Conservation (phyloP, 1,140 invertebrate species). For the Akabosia matsudoensis region DNA sequence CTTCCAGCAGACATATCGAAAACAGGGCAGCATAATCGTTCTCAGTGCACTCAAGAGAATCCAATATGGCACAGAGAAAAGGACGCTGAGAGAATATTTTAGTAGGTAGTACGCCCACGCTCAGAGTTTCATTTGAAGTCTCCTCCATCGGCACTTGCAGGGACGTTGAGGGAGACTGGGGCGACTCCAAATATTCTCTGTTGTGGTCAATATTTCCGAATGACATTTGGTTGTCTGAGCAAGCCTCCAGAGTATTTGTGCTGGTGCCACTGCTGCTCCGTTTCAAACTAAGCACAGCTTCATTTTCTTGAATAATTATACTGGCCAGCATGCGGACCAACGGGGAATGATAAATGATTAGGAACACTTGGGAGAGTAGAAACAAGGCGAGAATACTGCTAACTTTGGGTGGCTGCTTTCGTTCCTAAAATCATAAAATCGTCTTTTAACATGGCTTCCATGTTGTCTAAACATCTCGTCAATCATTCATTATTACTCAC, state of each 20-base stretch:
- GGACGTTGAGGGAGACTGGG: background rate
- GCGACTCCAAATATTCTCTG: background rate
- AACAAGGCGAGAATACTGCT: slow-evolving; percentile 88
- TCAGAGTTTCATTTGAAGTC: slow-evolving; percentile 3
- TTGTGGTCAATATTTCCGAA: background rate
- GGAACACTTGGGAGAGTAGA: slow-evolving; percentile 91
- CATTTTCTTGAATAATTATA: slow-evolving; percentile 73
- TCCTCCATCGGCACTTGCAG: background rate
- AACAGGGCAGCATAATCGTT: slow-evolving; percentile 94
- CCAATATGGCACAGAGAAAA: slow-evolving; percentile 83
- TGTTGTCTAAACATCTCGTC: background rate
- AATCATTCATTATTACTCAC: background rate
- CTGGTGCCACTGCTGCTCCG: slow-evolving; percentile 5
- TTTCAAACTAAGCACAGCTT: slow-evolving; percentile 37
- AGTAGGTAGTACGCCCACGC: background rate
- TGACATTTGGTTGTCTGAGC: background rate
- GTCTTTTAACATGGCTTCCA: slow-evolving; percentile 48
- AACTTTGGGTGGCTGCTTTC: slow-evolving; percentile 59
- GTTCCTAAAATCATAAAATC: slow-evolving; percentile 14
- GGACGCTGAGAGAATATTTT: slow-evolving; percentile 60
- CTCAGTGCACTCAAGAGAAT: slow-evolving; percentile 74
- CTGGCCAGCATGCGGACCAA: slow-evolving; percentile 82
- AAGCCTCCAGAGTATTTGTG: slow-evolving; percentile 14
- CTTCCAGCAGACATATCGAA: slow-evolving; percentile 86
- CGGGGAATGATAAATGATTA: slow-evolving; percentile 84